Conservation (phyloP, 2,797 vertebrate species). For the Pangasius larnaudii region DNA sequence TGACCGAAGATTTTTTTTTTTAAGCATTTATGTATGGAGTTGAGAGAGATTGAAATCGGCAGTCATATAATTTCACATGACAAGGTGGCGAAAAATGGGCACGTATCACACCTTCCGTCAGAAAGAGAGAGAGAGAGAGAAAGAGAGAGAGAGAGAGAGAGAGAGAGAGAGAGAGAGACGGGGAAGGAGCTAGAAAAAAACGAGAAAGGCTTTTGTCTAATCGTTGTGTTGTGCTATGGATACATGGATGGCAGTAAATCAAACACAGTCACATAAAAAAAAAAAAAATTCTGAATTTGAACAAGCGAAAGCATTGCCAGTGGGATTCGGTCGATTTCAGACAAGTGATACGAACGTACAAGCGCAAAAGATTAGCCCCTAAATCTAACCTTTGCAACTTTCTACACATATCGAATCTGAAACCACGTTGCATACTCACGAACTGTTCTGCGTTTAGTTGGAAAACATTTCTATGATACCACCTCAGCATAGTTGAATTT, state of each 20-base stretch:
- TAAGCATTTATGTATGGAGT: slow-evolving; percentile 66
- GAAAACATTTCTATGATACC: neutral
- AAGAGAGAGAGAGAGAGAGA: neutral
- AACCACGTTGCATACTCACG: neutral
- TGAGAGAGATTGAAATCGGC: slow-evolving; percentile 70
- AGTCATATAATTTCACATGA: slow-evolving; percentile 65
- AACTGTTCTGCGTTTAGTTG: neutral
- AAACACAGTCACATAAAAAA: neutral
- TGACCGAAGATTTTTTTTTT: slow-evolving; percentile 65
- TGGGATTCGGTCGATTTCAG: neutral
- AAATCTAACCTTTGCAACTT: neutral
- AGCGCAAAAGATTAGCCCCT: neutral
- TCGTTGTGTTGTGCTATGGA: neutral
- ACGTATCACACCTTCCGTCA: slow-evolving; percentile 30
- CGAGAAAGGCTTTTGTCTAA: neutral
- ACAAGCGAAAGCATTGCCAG: too few species aligned
- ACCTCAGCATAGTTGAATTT: neutral
- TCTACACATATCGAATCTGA: neutral
- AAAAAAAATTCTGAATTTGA: neutral
- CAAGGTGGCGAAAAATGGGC: slow-evolving; percentile 71
- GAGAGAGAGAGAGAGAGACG: neutral
- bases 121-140: slow-evolving; percentile 21
- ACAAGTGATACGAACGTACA: neutral
- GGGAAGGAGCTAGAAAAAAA: too few species aligned
- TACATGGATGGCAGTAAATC: too few species aligned